Conservation (phyloP, 2,113 vertebrate species). For the Saiga tatarica region DNA sequence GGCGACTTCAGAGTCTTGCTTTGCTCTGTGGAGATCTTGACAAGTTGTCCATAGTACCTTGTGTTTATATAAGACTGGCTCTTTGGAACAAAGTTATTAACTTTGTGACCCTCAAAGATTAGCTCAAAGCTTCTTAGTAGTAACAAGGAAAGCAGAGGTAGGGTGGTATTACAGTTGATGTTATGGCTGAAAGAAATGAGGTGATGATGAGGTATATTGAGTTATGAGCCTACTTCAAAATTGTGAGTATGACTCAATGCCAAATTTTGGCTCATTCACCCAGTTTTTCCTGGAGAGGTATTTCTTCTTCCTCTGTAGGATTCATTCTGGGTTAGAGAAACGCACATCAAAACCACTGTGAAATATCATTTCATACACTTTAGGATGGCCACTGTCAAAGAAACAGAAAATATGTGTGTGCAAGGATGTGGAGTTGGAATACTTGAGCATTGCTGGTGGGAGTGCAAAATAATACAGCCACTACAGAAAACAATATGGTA, state of each 20-base stretch:
- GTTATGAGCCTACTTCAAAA: background rate
- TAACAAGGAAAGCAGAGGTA: background rate
- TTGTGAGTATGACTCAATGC: background rate
- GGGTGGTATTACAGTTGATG: rapidly evolving
- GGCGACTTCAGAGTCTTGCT: background rate
- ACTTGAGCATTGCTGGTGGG: background rate
- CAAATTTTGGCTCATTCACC: background rate
- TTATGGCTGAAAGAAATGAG: background rate
- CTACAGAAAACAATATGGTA: background rate
- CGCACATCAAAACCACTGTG: background rate
- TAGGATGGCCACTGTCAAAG: background rate
- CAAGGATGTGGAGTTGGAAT: background rate
- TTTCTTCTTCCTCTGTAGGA: background rate
- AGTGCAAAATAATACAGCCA: background rate
- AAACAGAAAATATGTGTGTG: background rate
- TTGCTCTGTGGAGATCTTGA: slow-evolving; percentile 18
- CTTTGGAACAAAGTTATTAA: slow-evolving; percentile 13
- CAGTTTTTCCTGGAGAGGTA: background rate
- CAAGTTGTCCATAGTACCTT: background rate
- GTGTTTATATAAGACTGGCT: background rate
- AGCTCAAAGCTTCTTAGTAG: background rate
- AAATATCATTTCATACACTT: background rate
- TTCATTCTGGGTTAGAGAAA: background rate
- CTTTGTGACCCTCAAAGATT: slow-evolving; percentile 10
- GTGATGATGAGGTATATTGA: rapidly evolving